These are phyloP conservation scores for Sinohyriopsis cumingii DNA, from an alignment of 2,888 invertebrate genomes.

Conservation along the genomic window DNA sequence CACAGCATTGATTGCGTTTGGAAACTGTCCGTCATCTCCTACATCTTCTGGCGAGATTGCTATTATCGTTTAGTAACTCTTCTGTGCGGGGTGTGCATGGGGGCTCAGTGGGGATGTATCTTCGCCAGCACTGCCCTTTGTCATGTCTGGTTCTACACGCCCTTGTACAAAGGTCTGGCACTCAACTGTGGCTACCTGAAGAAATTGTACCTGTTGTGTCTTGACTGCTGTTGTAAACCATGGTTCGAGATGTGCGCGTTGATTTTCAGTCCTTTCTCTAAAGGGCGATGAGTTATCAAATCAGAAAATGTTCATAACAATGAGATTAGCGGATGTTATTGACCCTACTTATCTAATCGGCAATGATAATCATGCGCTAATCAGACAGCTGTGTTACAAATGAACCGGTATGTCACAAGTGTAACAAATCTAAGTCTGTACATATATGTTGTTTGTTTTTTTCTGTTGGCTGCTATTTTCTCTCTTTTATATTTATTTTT, in stretches of 20 bases:
- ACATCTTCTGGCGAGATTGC: conserved; percentile 78
- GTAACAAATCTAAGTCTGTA: no score
- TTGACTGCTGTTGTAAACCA: conserved; percentile 73
- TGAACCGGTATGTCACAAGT: no score
- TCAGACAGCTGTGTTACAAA: no score
- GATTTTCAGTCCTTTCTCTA: conserved; percentile 48
- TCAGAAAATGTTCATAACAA: no score
- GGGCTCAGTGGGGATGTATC: conserved; percentile 75
- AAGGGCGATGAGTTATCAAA: not conserved
- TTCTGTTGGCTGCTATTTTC: no score
- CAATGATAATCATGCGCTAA: no score
- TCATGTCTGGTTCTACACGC: conserved; percentile 83
- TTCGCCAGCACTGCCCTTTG: conserved; percentile 74
- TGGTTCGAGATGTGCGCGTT: conserved; percentile 46
- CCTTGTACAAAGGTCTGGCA: conserved; percentile 79
- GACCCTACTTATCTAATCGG: no score
- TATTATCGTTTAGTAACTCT: conserved; percentile 81
- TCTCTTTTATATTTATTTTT: no score
- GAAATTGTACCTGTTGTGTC: conserved; percentile 70
- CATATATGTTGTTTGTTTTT: no score
- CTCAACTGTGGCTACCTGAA: conserved; percentile 73
- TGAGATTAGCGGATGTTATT: no score
- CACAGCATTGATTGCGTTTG: conserved; percentile 79
- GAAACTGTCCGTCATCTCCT: conserved; percentile 79
- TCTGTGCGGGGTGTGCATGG: conserved; percentile 79